Percentiles rank a stretch among this genome's conserved stretches.
These are phyloP conservation scores for Anguilla marmorata DNA, from an alignment of 2,797 vertebrate genomes.

Conservation along the genomic window DNA sequence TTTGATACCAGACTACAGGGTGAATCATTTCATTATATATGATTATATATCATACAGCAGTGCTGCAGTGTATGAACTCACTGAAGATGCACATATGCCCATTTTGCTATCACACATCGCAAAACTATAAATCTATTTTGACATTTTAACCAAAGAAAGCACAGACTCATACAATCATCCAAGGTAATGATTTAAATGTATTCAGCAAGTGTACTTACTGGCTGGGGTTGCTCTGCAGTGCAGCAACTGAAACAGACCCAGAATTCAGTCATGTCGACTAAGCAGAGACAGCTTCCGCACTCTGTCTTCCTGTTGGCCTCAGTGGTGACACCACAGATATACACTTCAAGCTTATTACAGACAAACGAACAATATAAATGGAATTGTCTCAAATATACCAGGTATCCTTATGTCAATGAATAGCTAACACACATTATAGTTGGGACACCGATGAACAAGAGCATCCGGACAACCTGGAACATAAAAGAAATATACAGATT, in stretches of 20 bases:
- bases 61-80: background rate
- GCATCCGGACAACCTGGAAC: background rate
- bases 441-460: background rate
- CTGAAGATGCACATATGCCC: background rate
- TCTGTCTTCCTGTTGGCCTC: constrained; percentile 30
- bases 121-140: background rate
- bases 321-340: constrained; percentile 36
- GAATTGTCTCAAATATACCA: background rate
- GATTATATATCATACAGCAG: background rate
- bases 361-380: constrained; percentile 31
- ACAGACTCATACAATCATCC: background rate
- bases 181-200: background rate
- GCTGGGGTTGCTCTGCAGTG: constrained; percentile 66
- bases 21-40: background rate
- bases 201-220: constrained; percentile 54
- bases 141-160: background rate
- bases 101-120: background rate
- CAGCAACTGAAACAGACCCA: constrained; percentile 71
- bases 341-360: constrained; percentile 5
- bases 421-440: background rate
- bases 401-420: background rate
- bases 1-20: background rate
- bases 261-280: constrained; percentile 62
- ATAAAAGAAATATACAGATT: background rate
- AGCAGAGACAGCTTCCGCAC: constrained; percentile 29